A percentile compares a stretch with the other conserved stretches of the same genome.
These are phyloP conservation scores for Deilephila elpenor DNA, from an alignment of 2,888 invertebrate genomes.

Conservation along the genomic window DNA sequence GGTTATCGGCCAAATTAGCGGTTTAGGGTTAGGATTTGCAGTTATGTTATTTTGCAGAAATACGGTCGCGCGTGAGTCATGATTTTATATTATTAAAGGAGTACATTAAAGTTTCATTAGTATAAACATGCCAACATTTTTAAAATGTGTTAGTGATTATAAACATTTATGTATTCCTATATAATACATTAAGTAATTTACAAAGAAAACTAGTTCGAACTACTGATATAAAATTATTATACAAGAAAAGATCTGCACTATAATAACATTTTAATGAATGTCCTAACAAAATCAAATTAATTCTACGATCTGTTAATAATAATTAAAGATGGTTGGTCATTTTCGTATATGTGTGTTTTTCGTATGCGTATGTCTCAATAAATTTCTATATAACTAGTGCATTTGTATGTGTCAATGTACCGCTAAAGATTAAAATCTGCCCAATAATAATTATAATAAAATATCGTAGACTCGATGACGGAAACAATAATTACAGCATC, in stretches of 20 bases:
- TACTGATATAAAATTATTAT: not conserved
- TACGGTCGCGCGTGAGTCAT: not conserved
- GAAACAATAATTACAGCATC: not conserved
- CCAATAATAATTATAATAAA: not conserved
- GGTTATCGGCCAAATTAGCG: constrained; percentile 7
- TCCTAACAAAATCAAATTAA: not conserved
- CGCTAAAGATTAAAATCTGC: not conserved
- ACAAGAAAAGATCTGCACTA: not conserved
- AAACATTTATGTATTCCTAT: too few species aligned
- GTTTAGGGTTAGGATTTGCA: not conserved
- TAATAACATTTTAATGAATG: too few species aligned
- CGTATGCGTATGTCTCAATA: not conserved
- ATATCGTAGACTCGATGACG: not conserved
- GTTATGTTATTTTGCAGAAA: not conserved
- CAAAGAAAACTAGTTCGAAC: too few species aligned
- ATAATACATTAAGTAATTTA: too few species aligned
- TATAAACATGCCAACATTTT: too few species aligned
- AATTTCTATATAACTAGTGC: not conserved
- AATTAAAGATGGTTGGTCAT: not conserved
- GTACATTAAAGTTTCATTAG: too few species aligned
- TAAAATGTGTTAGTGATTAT: too few species aligned
- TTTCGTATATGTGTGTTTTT: not conserved
- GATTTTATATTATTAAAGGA: not conserved
- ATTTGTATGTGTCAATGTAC: not conserved
- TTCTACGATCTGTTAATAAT: not conserved